phyloP scores from a whole-genome alignment of 2,113 vertebrate species.

The Amphilophus citrinellus region DNA sequence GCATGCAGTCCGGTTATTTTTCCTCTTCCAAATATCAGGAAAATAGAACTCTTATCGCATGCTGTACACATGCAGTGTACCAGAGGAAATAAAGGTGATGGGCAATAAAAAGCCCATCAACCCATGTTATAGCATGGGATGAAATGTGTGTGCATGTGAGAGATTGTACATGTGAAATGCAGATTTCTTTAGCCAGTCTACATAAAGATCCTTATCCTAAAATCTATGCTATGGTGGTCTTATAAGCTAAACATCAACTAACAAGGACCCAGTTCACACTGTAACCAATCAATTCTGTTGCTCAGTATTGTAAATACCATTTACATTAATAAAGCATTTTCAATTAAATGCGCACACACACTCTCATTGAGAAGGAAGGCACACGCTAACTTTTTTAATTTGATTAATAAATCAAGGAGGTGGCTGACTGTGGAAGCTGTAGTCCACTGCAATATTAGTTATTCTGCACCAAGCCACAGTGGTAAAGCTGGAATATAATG shows the following conservation, averaged over 20 bases:
- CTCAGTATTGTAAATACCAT: conserved; percentile 5
- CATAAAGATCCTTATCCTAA: background rate
- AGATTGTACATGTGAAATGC: background rate
- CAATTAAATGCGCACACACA: conserved; percentile 50
- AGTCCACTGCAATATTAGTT: conserved; percentile 12
- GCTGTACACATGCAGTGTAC: background rate
- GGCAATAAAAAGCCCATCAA: background rate
- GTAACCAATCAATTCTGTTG: background rate
- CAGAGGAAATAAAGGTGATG: background rate
- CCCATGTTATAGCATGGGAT: background rate
- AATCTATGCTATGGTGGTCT: background rate
- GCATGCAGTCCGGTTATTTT: background rate
- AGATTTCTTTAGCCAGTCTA: background rate
- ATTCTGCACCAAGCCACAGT: conserved; percentile 38
- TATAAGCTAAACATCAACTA: conserved; percentile 9
- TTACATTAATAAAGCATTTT: conserved; percentile 53
- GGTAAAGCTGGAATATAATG: conserved; percentile 27
- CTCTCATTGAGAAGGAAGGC: conserved; percentile 8
- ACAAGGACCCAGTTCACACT: background rate
- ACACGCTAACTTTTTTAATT: conserved; percentile 58
- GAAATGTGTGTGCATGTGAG: background rate
- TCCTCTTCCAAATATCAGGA: background rate
- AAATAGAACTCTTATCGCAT: background rate
- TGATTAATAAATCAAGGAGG: conserved; percentile 66
- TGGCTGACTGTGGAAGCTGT: conserved; percentile 45